Base-by-base conservation (phyloP, 1,140 invertebrate species). In the Rhyacophila brunnea region DNA sequence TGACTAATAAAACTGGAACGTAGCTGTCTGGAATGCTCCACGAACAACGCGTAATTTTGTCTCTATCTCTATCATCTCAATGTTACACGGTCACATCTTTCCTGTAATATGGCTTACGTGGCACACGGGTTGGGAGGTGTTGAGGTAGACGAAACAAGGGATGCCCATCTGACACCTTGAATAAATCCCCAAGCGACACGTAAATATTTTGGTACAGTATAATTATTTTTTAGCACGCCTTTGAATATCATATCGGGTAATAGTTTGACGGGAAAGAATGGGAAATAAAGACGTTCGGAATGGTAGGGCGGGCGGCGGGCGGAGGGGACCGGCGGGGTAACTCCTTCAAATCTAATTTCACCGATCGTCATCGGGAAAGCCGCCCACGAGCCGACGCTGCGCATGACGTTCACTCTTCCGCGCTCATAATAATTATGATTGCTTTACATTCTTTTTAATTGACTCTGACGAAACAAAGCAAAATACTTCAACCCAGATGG, bases 301-400 rank as follows among this genome's bases (percentile, higher is more conserved):
- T 44, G 54, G 36, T 51, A 50, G 15, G n/a, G 46, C 14, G 36
- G 46, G 52, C 40, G 48, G 47, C 45, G 50, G 64, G 48, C 7
- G 48, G 47, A 35, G 50, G 64, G 48, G 4, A 17, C 15, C 1
- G 28, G 53, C 35, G 54, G 47, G 42, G 57, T 9, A 71, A 71
- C 74, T 77, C 68, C 74, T 79, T 79, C 71, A 79, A 74, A 79
- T 78, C 77, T 78, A 79, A 79, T 79, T 79, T 79, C 74, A 69
- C 75, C 72, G 71, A 71, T 73, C 71, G 72, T 72, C 72, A 73
- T 72, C 73, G 68, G 68, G 61, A 67, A 28, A 70, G 66, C 46
- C 71, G 72, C 74, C 75, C 62, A 69, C 74, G 68, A 57, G 49
- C 71, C 70, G 9, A 9, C 3, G 23, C 77, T 76, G 75, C 75